These are phyloP conservation scores for Drosophila silvestris DNA, from an alignment of 2,888 invertebrate species.

Conservation along the genomic window DNA sequence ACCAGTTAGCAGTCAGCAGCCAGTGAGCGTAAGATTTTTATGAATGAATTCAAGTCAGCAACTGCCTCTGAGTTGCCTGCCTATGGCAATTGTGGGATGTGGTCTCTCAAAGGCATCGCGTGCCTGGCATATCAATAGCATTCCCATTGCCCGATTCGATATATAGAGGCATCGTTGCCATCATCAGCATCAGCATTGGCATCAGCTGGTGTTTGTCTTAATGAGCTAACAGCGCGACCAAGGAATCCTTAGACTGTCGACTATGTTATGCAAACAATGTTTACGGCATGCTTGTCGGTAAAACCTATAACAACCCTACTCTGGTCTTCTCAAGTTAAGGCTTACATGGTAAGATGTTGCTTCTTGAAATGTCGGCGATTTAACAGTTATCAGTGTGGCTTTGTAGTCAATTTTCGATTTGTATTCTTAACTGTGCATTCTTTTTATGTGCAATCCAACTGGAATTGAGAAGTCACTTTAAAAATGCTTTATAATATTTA, in stretches of 20 bases:
- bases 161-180: slow-evolving; percentile 1
- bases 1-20: slow-evolving; percentile 27
- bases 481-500: not conserved
- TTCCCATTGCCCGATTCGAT: slow-evolving; percentile 19
- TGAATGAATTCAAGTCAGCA: slow-evolving; percentile 63
- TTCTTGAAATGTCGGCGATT: slow-evolving; percentile 1
- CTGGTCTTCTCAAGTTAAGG: slow-evolving; percentile 3
- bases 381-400: not conserved
- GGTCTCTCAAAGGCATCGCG: slow-evolving; percentile 46
- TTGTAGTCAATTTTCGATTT: not conserved
- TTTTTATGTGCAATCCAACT: not conserved
- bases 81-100: slow-evolving; percentile 34
- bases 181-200: slow-evolving; percentile 21
- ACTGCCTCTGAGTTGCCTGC: slow-evolving; percentile 2
- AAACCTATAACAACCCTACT: not conserved
- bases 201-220: slow-evolving; percentile 53
- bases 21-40: slow-evolving; percentile 65
- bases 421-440: not conserved
- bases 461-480: not conserved
- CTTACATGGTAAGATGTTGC: slow-evolving; percentile 7
- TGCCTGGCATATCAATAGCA: slow-evolving; percentile 66
- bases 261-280: slow-evolving; percentile 46
- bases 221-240: slow-evolving; percentile 36
- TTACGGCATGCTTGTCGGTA: slow-evolving; percentile 5
- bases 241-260: slow-evolving; percentile 27